These are phyloP conservation scores for Dolichoris vasculosae DNA, from an alignment of 1,140 invertebrate genomes.

Conservation along the genomic window DNA sequence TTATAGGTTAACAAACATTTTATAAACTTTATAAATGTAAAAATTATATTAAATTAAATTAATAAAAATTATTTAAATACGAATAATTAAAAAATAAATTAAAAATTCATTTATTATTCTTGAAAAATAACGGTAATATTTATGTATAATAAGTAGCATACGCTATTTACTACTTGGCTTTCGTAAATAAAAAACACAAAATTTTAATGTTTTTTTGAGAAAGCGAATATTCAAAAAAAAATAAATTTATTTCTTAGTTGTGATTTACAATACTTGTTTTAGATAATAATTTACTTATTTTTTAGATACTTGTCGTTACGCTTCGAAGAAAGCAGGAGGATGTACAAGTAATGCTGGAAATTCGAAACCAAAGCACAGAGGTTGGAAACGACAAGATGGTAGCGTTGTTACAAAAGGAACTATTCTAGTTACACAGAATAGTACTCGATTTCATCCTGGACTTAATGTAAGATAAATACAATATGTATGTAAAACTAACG, in stretches of 20 bases:
- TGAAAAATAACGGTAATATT: too few species aligned
- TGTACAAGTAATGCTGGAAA: slow-evolving; percentile 78
- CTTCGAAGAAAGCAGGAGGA: slow-evolving; percentile 82
- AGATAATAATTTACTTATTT: not conserved
- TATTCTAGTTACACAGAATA: slow-evolving; percentile 81
- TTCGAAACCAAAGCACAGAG: slow-evolving; percentile 82
- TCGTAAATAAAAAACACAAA: too few species aligned
- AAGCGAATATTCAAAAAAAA: too few species aligned
- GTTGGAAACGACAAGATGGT: slow-evolving; percentile 82
- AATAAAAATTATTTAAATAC: not conserved
- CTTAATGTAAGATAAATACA: slow-evolving; percentile 78
- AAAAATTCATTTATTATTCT: too few species aligned
- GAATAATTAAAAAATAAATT: not conserved
- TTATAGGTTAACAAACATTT: slow-evolving; percentile 17
- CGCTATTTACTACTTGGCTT: too few species aligned
- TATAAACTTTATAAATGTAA: not conserved
- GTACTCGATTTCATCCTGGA: slow-evolving; percentile 85
- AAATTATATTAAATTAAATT: not conserved
- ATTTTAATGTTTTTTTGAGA: too few species aligned
- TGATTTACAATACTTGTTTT: not conserved
- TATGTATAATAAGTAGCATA: too few species aligned
- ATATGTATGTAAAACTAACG: not conserved
- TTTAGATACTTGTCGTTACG: slow-evolving; percentile 74
- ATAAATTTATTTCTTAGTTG: too few species aligned
- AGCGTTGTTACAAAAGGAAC: slow-evolving; percentile 78